Base-by-base conservation (phyloP, 2,113 vertebrate genomes). In the Rostratula benghalensis region DNA sequence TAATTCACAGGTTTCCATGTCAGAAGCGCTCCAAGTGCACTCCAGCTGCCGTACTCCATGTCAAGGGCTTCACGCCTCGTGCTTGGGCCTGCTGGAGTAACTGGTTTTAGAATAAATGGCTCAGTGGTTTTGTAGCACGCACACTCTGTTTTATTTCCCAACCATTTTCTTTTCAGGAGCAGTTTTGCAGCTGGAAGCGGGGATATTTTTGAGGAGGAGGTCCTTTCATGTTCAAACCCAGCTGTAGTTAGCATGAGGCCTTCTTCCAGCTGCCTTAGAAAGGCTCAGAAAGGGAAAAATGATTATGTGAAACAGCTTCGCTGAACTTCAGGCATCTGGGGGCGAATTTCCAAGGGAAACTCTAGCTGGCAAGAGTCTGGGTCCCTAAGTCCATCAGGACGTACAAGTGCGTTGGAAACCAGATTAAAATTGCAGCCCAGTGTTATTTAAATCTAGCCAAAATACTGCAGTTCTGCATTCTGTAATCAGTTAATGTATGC, bases 21-120 rank as follows among this genome's bases (percentile, higher is more conserved):
- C 2, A 7, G 87, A 63, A 88, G 23, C 0, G 0, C 43, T 65
- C 45, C 1, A 3, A 23, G 45, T 1, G 46, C 54, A 0, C 45
- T 65, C 41, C 19, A 50, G 53, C 61, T 45, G n/a, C 37, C n/a
- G 60, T 17, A 22, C 6, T 70, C 33, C 30, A 9, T 4, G 7
- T 1, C 65, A 48, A 60, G 33, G 3, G 31, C 46, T 57, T n/a
- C 2, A 2, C 7, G n/a, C 75, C 41, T 51, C 0, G 0, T 31
- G 48, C 79, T 7, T 1, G 20, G 13, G 51, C 46, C 63, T 9
- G 1, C 63, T 39, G 63, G 84, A 64, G 4, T 31, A 41, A 54
- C 46, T 74, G 89, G 28, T 27, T 73, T 87, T 63, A 53, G 31
- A 41, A 35, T 6, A 18, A 57, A 23, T 11, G 57, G 9, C 13